Base-by-base conservation (phyloP, 2,888 invertebrate species). In the Conomelus anceps region DNA sequence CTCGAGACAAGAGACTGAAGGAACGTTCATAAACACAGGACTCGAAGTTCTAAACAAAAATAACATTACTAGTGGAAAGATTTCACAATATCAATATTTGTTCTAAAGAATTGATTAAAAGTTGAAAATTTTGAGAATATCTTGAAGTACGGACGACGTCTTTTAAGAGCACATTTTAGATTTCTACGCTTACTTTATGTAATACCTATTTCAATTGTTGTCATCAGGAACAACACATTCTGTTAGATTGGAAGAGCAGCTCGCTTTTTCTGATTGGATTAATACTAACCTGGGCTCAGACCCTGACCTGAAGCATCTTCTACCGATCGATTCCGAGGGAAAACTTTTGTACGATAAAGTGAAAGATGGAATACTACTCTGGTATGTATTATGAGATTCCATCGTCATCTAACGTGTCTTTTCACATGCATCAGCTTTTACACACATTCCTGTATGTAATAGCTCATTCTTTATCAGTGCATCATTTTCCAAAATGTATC, bases 191-290 rank as follows among this genome's bases (percentile, higher is more conserved):
- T n/a, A n/a, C n/a, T n/a, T n/a, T n/a, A n/a, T n/a, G n/a, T n/a
- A n/a, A n/a, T n/a, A n/a, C n/a, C n/a, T n/a, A n/a, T n/a, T n/a
- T n/a, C n/a, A n/a, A n/a, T n/a, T n/a, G n/a, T n/a, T n/a, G n/a
- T n/a, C n/a, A 63, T n/a, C 87, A 91, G 91, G 98, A 92, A 98
- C 98, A 89, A 98, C 98, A 87, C 99, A 99, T 94, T 98, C 99
- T 1, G 99, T 99, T 0, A 95, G 98, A 0, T 94, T 97, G 24
- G 98, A 98, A 93, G 99, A 99, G 93, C 99, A 99, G 94, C 95
- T 98, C 92, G 99, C 99, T 63, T 99, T 99, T 94, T 98, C 99
- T 89, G 98, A 99, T 92, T 99, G 99, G 99, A 98, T 99, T 92
- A 99, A 99, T 94, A 97, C 97, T 91, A 98, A 98, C 94, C 94